Evolutionary conservation across 2,888 invertebrate species (phyloP).

Genomic region (Subacronicta megacephala): DNA sequence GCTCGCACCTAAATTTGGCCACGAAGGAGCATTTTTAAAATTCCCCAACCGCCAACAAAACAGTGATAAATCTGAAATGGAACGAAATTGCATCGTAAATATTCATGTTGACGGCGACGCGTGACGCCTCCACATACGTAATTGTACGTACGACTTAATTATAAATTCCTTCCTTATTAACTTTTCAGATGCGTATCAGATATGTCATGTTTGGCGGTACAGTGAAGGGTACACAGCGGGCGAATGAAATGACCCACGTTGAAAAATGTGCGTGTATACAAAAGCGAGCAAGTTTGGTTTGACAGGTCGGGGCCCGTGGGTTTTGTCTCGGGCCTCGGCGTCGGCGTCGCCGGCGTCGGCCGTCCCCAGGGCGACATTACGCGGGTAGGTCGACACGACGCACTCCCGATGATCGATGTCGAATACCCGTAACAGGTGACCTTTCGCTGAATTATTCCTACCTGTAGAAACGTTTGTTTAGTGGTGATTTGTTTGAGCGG

Average conservation of each 20-base stretch:
- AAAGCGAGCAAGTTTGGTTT: conserved; percentile 77
- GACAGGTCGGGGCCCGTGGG: conserved; percentile 77
- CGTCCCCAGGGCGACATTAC: conserved; percentile 86
- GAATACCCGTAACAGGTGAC: conserved; percentile 88
- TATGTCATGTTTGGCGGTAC: conserved; percentile 62
- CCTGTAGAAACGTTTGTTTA: conserved; percentile 87
- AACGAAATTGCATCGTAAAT: conserved; percentile 85
- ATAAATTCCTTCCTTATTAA: conserved; percentile 80
- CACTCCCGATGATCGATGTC: conserved; percentile 89
- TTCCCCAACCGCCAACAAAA: conserved; percentile 74
- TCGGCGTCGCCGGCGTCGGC: conserved; percentile 72
- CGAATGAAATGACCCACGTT: conserved; percentile 68
- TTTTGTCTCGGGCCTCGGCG: conserved; percentile 82
- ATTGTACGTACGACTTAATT: conserved; percentile 74
- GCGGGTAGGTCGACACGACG: conserved; percentile 82
- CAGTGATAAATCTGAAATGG: conserved; percentile 83
- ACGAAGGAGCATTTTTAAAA: conserved; percentile 82
- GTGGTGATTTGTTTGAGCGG: conserved; percentile 86
- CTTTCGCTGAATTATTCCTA: conserved; percentile 88
- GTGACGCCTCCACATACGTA: conserved; percentile 66
- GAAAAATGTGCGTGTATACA: conserved; percentile 74
- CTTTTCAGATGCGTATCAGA: conserved; percentile 75
- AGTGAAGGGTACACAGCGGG: conserved; percentile 57
- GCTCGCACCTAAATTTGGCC: conserved; percentile 77
- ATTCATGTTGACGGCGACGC: conserved; percentile 79